phyloP scores from a whole-genome alignment of 2,113 vertebrate species.

The Cichladusa arquata region DNA sequence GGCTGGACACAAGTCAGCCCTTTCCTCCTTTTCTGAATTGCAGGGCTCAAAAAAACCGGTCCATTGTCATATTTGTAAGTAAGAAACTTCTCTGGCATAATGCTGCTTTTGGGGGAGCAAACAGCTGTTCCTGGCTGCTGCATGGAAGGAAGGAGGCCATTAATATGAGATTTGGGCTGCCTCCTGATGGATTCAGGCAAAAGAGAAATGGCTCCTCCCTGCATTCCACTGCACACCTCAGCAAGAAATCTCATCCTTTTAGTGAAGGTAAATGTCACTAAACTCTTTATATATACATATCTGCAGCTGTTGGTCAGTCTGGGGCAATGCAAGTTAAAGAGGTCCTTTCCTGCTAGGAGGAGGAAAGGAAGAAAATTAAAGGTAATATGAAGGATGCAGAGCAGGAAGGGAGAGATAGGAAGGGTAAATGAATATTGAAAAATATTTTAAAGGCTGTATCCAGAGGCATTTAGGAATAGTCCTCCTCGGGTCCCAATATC shows the following conservation, averaged over 20 bases:
- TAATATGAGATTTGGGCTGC: fast-evolving
- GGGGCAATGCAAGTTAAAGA: neutral
- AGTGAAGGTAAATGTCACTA: neutral
- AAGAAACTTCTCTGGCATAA: neutral
- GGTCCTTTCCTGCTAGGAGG: neutral
- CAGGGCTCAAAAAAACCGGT: neutral
- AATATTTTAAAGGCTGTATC: neutral
- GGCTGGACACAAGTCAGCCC: neutral
- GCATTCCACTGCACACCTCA: neutral
- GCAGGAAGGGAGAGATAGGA: neutral
- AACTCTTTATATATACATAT: fast-evolving
- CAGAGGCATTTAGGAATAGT: neutral
- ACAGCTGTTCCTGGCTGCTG: neutral
- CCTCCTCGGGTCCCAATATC: neutral
- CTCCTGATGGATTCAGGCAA: neutral
- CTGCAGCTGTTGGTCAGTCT: neutral
- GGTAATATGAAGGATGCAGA: neutral
- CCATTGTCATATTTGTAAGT: neutral
- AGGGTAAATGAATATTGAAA: neutral
- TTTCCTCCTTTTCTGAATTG: neutral
- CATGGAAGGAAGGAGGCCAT: neutral
- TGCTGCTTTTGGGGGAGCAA: neutral
- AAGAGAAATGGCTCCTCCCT: neutral
- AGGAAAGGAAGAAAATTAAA: neutral
- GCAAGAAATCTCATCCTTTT: neutral